Percentiles rank a stretch among this genome's conserved stretches.
phyloP scores from a whole-genome alignment of 2,113 vertebrate species.

The Brevimyrus niger region DNA sequence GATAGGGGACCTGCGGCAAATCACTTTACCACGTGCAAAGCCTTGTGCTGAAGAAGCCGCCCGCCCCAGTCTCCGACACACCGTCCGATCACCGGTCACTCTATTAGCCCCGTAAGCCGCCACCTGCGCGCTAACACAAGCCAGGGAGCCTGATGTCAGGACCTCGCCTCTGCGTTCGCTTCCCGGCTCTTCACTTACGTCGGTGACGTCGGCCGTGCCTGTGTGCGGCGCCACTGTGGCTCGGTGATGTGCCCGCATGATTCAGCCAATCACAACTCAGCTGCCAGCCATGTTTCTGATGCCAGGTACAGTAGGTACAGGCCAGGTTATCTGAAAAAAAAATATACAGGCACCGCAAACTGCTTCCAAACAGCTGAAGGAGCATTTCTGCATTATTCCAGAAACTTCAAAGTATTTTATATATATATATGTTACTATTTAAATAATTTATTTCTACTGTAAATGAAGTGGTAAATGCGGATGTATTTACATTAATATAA shows the following conservation, averaged over 20 bases:
- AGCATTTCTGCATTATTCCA: conserved; percentile 41
- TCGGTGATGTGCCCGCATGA: background rate
- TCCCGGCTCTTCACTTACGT: background rate
- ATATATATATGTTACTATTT: background rate
- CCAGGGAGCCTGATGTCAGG: background rate
- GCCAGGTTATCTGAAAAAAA: conserved; percentile 44
- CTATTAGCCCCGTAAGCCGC: background rate
- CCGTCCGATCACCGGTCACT: conserved; percentile 4
- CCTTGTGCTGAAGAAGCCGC: background rate
- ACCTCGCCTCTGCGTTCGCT: background rate
- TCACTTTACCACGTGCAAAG: conserved; percentile 26
- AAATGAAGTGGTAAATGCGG: conserved; percentile 27
- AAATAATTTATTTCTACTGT: conserved; percentile 28
- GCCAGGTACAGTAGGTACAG: conserved; percentile 29
- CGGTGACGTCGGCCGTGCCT: background rate
- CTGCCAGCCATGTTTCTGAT: conserved; percentile 32
- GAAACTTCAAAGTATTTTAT: conserved; percentile 35
- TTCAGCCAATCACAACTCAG: conserved; percentile 10
- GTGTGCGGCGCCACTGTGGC: background rate
- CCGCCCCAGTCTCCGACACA: background rate
- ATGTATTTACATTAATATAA: background rate
- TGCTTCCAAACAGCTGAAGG: conserved; percentile 38
- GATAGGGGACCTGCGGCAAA: conserved; percentile 36
- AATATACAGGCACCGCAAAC: conserved; percentile 44
- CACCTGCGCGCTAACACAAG: background rate